A percentile compares a stretch with the other conserved stretches of the same genome.
Evolutionary conservation across 2,888 invertebrate genomes (phyloP).

Genomic region (Caenorhabditis afra): DNA sequence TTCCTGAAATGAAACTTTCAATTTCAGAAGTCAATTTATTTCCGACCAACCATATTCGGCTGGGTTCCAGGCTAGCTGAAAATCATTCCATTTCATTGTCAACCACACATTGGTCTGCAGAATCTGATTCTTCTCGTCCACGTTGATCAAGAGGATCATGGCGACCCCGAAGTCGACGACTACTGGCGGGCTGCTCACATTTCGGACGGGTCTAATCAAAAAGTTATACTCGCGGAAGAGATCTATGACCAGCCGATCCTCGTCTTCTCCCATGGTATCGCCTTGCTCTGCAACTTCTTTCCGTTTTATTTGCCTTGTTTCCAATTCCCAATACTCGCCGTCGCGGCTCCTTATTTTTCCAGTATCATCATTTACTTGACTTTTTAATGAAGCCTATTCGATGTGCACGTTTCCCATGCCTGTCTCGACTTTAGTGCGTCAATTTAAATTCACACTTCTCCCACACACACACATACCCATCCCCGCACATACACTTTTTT

Average conservation of each 20-base stretch:
- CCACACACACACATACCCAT: background rate
- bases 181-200: conserved; percentile 76
- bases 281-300: conserved; percentile 46
- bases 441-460: conserved; percentile 46
- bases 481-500: background rate
- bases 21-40: background rate
- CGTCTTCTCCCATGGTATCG: conserved; percentile 79
- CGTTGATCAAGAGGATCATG: conserved; percentile 83
- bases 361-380: conserved; percentile 42
- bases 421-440: conserved; percentile 22
- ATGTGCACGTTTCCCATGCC: conserved; percentile 28
- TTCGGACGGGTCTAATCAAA: conserved; percentile 83
- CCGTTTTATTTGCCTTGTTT: conserved; percentile 34
- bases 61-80: conserved; percentile 82
- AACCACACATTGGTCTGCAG: conserved; percentile 81
- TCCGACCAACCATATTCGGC: conserved; percentile 80
- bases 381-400: conserved; percentile 42
- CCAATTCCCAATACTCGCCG: conserved; percentile 19
- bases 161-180: conserved; percentile 82
- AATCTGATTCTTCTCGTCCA: conserved; percentile 81
- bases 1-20: conserved; percentile 40
- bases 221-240: conserved; percentile 82
- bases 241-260: conserved; percentile 82
- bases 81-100: conserved; percentile 80
- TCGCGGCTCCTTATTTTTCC: background rate